Percentiles rank a stretch among this genome's conserved stretches.
phyloP scores from a whole-genome alignment of 92 coral and sea anemone genomes.

The Siderastrea radians region DNA sequence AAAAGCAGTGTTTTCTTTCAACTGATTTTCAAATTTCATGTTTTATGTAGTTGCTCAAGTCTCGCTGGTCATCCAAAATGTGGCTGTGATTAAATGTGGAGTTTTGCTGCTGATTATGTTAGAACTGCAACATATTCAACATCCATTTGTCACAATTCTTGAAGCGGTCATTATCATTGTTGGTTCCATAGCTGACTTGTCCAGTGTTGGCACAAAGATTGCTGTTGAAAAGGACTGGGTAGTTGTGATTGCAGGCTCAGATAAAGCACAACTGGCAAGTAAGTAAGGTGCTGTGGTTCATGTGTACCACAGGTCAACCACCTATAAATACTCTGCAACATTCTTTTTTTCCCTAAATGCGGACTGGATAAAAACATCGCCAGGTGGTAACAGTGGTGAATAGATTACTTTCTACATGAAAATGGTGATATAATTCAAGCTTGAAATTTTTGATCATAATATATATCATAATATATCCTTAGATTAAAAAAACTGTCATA shows the following conservation, averaged over 20 bases:
- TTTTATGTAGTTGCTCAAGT: constrained; percentile 83
- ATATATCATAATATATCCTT: too few species aligned
- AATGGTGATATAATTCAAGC: too few species aligned
- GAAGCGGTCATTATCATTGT: constrained; percentile 77
- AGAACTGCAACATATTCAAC: constrained; percentile 45
- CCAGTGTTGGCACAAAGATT: constrained; percentile 94
- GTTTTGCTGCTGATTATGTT: constrained; percentile 77
- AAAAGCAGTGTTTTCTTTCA: neutral
- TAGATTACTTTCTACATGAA: neutral
- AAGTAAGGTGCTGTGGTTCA: neutral
- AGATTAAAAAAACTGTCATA: too few species aligned
- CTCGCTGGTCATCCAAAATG: constrained; percentile 89
- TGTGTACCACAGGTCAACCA: neutral
- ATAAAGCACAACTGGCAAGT: constrained; percentile 90
- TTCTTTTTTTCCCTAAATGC: neutral
- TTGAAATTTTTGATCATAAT: too few species aligned
- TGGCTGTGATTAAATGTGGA: constrained; percentile 91
- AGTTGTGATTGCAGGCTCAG: constrained; percentile 86
- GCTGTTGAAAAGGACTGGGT: constrained; percentile 99
- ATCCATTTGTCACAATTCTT: constrained; percentile 53
- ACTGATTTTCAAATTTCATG: neutral
- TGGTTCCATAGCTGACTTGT: constrained; percentile 87
- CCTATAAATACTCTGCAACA: neutral
- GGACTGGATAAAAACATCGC: too few species aligned
- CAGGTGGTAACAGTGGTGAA: neutral